A percentile compares a stretch with the other conserved stretches of the same genome.
Evolutionary conservation across 2,113 vertebrate genomes (phyloP).

Genomic region (Heterochromis multidens): DNA sequence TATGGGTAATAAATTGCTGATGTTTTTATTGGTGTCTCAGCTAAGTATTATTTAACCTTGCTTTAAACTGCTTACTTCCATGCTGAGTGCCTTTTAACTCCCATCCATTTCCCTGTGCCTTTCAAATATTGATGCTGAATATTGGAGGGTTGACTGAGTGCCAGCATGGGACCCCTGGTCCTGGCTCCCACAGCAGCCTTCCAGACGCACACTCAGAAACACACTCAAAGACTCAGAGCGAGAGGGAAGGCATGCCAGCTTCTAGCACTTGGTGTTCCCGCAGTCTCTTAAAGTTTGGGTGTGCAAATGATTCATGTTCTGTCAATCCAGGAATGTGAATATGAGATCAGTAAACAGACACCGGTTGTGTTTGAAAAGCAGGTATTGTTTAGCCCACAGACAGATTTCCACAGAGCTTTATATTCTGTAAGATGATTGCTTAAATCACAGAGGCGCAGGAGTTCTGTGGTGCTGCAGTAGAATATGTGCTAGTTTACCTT

Average conservation of each 20-base stretch:
- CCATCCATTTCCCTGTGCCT: slow-evolving; percentile 71
- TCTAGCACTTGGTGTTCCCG: slow-evolving; percentile 51
- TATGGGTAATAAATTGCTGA: slow-evolving; percentile 77
- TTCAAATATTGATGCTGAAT: slow-evolving; percentile 81
- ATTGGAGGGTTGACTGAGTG: slow-evolving; percentile 74
- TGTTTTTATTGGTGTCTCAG: slow-evolving; percentile 75
- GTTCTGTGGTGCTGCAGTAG: slow-evolving; percentile 3
- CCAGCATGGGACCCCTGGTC: slow-evolving; percentile 70
- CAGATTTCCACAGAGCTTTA: slow-evolving; percentile 31
- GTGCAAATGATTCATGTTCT: slow-evolving; percentile 62
- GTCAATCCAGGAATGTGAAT: slow-evolving; percentile 57
- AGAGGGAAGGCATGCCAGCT: slow-evolving; percentile 51
- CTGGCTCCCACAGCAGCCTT: slow-evolving; percentile 52
- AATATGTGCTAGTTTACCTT: slow-evolving; percentile 4
- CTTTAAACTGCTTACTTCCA: slow-evolving; percentile 78
- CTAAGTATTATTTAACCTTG: slow-evolving; percentile 83
- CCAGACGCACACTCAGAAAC: slow-evolving; percentile 29
- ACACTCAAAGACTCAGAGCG: slow-evolving; percentile 24
- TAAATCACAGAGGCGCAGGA: slow-evolving; percentile 4
- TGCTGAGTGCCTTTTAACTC: slow-evolving; percentile 81
- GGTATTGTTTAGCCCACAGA: slow-evolving; percentile 61
- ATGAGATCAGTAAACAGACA: slow-evolving; percentile 44
- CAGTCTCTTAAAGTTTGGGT: slow-evolving; percentile 63
- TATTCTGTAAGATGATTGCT: slow-evolving; percentile 44
- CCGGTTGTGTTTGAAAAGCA: slow-evolving; percentile 51